Evolutionary conservation across 92 coral and sea anemone genomes (phyloP), one percentile per base, ranked within the genome.

Genomic region (Parazoanthus darwini): DNA sequence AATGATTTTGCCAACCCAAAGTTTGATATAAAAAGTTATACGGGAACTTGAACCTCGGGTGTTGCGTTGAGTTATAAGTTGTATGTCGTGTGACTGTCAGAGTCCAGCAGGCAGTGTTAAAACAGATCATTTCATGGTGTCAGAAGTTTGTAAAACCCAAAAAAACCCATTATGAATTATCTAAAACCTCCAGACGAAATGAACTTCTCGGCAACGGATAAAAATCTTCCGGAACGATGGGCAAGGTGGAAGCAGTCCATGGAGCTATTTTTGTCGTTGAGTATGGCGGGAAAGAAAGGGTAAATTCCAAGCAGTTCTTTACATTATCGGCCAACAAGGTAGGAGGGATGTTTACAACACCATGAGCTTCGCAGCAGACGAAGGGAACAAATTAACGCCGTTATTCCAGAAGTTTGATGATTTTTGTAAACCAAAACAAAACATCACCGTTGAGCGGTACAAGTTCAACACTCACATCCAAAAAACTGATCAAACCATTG

Each of bases 261-360:
- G 83, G 91, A 89, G 36, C 82, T 89, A 13, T 89, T 43, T 36
- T 66, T 89, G 14, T 73, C 79, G 44, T 74, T 83, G 3, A 67
- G 56, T 33, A 85, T 89, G 91, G 50, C 91, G 13, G 44, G 72
- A 9, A 85, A 25, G 44, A 25, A 3, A 74, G 54, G 91, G 85
- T 38, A 26, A 74, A 75, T 89, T 82, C 82, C 70, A 73, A 1
- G 82, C 89, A 29, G 48, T 89, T 22, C 74, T 86, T 1, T 89
- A 84, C 79, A 74, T 89, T 4, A 83, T 89, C n/a, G 92, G 92
- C n/a, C 92, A 89, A 51, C 90, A 85, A 23, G 90, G 85, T 16
- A 39, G 42, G 11, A 80, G 42, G 11, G 70, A 86, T 46, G 63
- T 90, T 77, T 90, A 79, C 58, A 80, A 89, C 10, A 66, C 92